Conservation (phyloP, 2,888 invertebrate genomes). For the Tridacna crocea region DNA sequence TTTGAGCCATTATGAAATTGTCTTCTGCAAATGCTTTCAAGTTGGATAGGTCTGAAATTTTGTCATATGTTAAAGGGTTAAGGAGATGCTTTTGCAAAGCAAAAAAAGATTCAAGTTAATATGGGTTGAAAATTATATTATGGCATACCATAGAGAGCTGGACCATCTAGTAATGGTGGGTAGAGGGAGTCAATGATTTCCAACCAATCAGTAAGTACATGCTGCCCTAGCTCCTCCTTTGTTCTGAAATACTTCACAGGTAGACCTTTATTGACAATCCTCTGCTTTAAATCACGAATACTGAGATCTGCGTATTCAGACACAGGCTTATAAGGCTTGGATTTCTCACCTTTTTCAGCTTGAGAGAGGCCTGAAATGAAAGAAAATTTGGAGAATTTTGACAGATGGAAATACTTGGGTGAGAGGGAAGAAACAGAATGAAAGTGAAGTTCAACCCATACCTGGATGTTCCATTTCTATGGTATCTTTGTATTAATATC, state of each 20-base stretch:
- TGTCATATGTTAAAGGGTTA: too few relatives aligned
- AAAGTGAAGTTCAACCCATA: too few relatives aligned
- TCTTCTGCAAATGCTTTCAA: too few relatives aligned
- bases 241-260: conserved; percentile 81
- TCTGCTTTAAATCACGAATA: conserved; percentile 79
- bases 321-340: conserved; percentile 67
- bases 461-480: too few relatives aligned
- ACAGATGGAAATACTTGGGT: too few relatives aligned
- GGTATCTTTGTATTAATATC: too few relatives aligned
- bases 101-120: too few relatives aligned
- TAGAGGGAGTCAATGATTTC: conserved; percentile 76
- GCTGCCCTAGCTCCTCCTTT: conserved; percentile 76
- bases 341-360: conserved; percentile 50
- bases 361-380: conserved; percentile 46
- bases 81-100: too few relatives aligned
- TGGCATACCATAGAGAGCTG: conserved; percentile 64
- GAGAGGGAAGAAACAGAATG: too few relatives aligned
- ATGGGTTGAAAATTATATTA: neutral
- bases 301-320: conserved; percentile 75
- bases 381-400: neutral
- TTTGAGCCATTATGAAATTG: too few relatives aligned
- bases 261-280: conserved; percentile 81
- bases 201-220: conserved; percentile 80
- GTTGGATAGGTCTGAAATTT: too few relatives aligned
- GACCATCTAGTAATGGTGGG: conserved; percentile 73